phyloP scores from a whole-genome alignment of 1,140 invertebrate species.

The Caenorhabditis briggsae region DNA sequence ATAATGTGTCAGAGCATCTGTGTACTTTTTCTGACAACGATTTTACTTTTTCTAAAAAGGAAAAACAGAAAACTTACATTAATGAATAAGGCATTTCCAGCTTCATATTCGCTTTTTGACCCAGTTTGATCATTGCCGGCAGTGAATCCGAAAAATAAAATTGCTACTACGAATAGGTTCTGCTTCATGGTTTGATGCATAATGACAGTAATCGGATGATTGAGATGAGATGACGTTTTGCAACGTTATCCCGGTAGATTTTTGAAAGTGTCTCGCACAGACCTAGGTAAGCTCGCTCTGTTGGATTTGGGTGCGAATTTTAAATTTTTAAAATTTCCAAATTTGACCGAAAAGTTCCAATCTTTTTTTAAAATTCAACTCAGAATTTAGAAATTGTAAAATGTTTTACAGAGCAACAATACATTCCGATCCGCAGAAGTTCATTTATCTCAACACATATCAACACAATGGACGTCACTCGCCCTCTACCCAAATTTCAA shows the following conservation, averaged over 20 bases:
- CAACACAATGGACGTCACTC: not conserved
- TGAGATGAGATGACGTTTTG: not conserved
- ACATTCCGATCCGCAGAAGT: no score
- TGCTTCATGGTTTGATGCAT: not conserved
- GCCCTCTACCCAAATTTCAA: not conserved
- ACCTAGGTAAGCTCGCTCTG: no score
- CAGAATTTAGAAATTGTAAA: no score
- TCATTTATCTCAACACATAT: no score
- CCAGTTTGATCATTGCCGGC: not conserved
- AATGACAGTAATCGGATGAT: not conserved
- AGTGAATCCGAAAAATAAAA: not conserved
- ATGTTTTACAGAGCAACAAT: no score
- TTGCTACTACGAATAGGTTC: not conserved
- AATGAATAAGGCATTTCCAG: conserved; percentile 16
- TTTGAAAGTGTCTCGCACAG: no score
- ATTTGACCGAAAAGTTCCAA: no score
- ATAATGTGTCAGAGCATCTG: conserved; percentile 95
- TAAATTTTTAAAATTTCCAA: no score
- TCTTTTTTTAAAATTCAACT: no score
- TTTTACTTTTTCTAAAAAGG: not conserved
- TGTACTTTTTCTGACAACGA: conserved; percentile 84
- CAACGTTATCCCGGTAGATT: no score
- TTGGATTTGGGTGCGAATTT: no score
- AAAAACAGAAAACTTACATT: not conserved
- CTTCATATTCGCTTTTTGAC: not conserved